Base-by-base conservation (phyloP, 2,888 invertebrate species). In the Caenorhabditis becei region DNA sequence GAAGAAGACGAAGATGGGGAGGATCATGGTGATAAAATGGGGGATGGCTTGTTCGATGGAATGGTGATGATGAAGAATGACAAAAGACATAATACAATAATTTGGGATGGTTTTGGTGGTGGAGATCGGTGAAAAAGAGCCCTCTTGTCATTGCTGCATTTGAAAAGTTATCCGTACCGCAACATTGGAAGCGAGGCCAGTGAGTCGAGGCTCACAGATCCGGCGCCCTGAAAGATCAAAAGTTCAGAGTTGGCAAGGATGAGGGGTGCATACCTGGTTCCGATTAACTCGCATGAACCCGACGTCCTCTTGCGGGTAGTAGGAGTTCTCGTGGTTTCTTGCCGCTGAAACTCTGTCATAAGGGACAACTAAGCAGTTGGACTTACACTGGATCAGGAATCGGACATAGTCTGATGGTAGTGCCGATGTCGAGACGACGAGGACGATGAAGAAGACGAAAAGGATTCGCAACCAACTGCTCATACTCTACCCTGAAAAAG, bases 341-440 rank as follows among this genome's bases (percentile, higher is more conserved):
- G 82, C 79, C 23, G 82, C 78, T 82, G 75, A 49, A 82, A 72
- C 10, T 24, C 26, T 10, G 7, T 10, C 8, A 26, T 37, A 37
- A n/a, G 18, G 8, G 28, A 58, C 8, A 28, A 58, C 32, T 3
- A 14, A 16, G 10, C 24, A 32, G 10, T 32, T 7, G 4, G 54
- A 72, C 82, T 82, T 23, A 82, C 78, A 78, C 47, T 83, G 79
- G 53, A 85, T 80, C 69, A 85, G 51, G 63, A 74, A 83, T 44
- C 83, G 85, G 44, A 85, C 85, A 83, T 85, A 85, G 63, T 83
- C 83, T 61, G 85, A 77, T 53, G 85, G 85, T 14, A 83, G 77
- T 53, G 83, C 82, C 47, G 83, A 74, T 11, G 75, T 70, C 54
- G 75, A 66, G 28, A 67, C 67, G 53, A 79, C 75, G 35, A 77